These are phyloP conservation scores for Psettodes erumei DNA, from an alignment of 2,113 vertebrate genomes.

Conservation along the genomic window DNA sequence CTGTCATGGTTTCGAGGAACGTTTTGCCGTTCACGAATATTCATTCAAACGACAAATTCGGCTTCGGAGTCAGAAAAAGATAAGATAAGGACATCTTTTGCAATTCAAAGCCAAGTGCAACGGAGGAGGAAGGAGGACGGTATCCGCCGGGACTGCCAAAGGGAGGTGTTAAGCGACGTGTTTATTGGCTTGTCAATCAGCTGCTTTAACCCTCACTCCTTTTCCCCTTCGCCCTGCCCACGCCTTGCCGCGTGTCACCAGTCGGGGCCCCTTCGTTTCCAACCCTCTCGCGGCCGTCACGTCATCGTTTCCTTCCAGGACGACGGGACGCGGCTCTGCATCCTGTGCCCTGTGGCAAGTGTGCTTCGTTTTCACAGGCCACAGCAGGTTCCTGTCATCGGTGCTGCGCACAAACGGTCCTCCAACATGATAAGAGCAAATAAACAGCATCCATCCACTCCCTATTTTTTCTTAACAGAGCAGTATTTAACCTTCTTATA, in stretches of 20 bases:
- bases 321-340: slow-evolving; percentile 16
- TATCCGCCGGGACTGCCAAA: slow-evolving; percentile 18
- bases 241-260: slow-evolving; percentile 38
- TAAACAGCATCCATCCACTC: neutral
- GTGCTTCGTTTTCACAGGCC: slow-evolving; percentile 46
- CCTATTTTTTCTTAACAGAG: neutral
- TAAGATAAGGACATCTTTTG: slow-evolving; percentile 1
- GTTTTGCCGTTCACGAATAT: slow-evolving; percentile 2
- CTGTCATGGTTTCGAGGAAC: neutral
- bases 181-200: slow-evolving; percentile 70
- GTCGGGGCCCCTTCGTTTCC: slow-evolving; percentile 48
- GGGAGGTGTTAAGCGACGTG: slow-evolving; percentile 55
- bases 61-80: neutral
- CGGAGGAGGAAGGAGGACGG: slow-evolving; percentile 22
- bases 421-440: neutral
- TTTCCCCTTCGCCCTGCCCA: slow-evolving; percentile 34
- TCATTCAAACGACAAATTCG: neutral
- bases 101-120: slow-evolving; percentile 34
- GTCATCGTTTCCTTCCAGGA: slow-evolving; percentile 13
- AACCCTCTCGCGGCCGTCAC: slow-evolving; percentile 6
- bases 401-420: slow-evolving; percentile 27
- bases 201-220: neutral
- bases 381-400: slow-evolving; percentile 67
- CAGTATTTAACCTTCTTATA: neutral
- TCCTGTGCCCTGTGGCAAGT: slow-evolving; percentile 42